phyloP scores from a whole-genome alignment of 1,140 invertebrate species.

The Tetragnatha versicolor region DNA sequence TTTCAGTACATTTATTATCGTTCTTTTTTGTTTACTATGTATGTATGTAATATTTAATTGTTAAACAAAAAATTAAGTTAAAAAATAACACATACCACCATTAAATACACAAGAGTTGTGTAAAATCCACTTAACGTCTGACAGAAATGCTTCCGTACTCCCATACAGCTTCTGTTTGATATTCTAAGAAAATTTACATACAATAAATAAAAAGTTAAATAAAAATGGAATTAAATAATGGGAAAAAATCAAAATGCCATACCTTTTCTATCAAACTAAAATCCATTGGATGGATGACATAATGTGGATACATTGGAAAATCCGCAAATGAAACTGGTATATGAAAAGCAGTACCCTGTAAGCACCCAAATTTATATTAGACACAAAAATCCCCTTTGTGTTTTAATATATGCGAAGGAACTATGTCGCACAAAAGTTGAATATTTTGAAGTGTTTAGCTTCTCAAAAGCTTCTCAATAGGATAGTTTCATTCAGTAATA shows the following conservation, averaged over 20 bases:
- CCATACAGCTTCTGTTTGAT: slow-evolving; percentile 81
- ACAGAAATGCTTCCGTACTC: slow-evolving; percentile 86
- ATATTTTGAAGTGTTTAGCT: no score
- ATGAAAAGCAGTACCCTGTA: slow-evolving; percentile 69
- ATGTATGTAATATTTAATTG: no score
- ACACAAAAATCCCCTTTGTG: no score
- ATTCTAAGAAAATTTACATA: slow-evolving; percentile 66
- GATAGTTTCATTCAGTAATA: no score
- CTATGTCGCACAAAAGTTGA: no score
- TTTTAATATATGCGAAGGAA: no score
- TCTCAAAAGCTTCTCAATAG: no score
- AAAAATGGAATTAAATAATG: not conserved
- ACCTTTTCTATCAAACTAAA: slow-evolving; percentile 74
- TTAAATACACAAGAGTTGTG: slow-evolving; percentile 91
- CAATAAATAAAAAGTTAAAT: not conserved
- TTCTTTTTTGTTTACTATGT: no score
- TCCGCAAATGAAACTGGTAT: slow-evolving; percentile 74
- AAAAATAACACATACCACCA: slow-evolving; percentile 72
- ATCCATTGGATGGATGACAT: slow-evolving; percentile 85
- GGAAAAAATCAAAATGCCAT: slow-evolving; percentile 3
- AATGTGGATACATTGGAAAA: slow-evolving; percentile 79
- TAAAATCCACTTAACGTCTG: slow-evolving; percentile 90
- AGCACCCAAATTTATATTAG: not conserved
- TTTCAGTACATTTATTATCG: no score
- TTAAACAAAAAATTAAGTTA: no score